Evolutionary conservation across 2,797 vertebrate species (phyloP).

Genomic region (Harpagifer antarcticus): DNA sequence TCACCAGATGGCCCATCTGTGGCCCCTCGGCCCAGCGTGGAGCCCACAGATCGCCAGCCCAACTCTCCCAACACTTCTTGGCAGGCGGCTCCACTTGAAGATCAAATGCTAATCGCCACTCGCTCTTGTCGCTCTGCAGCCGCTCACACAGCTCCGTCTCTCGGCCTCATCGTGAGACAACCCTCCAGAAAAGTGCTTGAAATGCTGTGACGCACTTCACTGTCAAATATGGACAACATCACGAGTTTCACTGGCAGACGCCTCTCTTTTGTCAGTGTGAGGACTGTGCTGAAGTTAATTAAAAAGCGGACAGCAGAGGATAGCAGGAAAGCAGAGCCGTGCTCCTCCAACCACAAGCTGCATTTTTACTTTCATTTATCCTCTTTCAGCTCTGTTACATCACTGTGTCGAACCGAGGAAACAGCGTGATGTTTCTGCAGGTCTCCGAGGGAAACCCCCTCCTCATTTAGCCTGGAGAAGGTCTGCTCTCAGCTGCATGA

Average conservation of each 20-base stretch:
- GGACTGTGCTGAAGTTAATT: constrained; percentile 50
- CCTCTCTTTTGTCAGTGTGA: constrained; percentile 45
- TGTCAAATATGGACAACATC: constrained; percentile 38
- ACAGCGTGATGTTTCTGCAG: constrained; percentile 39
- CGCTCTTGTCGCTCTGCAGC: constrained; percentile 56
- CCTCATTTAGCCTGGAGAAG: constrained; percentile 10
- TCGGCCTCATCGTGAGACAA: constrained; percentile 30
- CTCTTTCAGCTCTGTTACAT: constrained; percentile 67
- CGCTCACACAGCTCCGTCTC: constrained; percentile 40
- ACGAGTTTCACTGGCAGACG: constrained; percentile 19
- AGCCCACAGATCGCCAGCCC: constrained; percentile 77
- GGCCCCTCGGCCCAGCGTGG: constrained; percentile 72
- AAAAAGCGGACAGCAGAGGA: constrained; percentile 46
- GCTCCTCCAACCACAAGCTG: constrained; percentile 32
- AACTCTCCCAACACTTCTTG: constrained; percentile 67
- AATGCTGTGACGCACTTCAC: constrained; percentile 32
- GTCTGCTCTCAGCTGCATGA: constrained; percentile 56
- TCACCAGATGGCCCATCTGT: constrained; percentile 85
- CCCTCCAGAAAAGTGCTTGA: constrained; percentile 40
- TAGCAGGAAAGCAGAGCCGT: constrained; percentile 37
- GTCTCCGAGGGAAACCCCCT: constrained; percentile 47
- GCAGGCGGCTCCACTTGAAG: constrained; percentile 59
- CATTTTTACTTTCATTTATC: constrained; percentile 52
- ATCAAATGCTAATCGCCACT: constrained; percentile 71
- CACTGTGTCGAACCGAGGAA: constrained; percentile 56